Evolutionary conservation across 2,113 vertebrate species (phyloP).

Genomic region (Sturnus vulgaris): DNA sequence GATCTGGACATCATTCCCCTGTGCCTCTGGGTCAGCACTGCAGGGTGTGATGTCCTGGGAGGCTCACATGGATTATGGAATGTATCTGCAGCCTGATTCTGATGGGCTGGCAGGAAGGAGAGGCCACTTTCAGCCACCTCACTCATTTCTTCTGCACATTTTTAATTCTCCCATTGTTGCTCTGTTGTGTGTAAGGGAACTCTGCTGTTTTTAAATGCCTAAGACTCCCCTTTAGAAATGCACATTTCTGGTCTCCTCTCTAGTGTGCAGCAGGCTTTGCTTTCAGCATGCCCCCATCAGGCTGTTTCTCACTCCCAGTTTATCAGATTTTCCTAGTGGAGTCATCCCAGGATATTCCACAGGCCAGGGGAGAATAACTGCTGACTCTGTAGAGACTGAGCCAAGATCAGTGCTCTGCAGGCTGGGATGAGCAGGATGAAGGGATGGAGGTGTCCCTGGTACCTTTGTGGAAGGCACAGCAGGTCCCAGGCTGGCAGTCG

Average conservation of each 20-base stretch:
- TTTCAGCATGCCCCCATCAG: neutral
- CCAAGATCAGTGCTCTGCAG: neutral
- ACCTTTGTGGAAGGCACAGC: slow-evolving; percentile 91
- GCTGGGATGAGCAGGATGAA: neutral
- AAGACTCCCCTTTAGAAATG: neutral
- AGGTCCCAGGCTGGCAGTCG: slow-evolving; percentile 82
- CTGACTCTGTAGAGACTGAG: neutral
- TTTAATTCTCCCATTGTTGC: neutral
- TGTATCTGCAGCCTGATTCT: neutral
- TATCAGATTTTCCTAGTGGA: neutral
- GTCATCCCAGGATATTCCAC: neutral
- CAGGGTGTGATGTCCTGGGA: neutral
- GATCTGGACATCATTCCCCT: neutral
- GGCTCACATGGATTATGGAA: neutral
- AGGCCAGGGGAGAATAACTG: neutral
- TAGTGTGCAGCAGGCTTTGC: neutral
- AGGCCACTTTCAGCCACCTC: neutral
- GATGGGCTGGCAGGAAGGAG: neutral
- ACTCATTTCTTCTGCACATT: neutral
- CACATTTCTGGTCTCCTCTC: neutral
- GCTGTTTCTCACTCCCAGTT: neutral
- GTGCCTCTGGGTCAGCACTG: neutral
- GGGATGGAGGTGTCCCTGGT: neutral
- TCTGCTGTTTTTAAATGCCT: neutral
- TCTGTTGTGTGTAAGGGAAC: neutral